Conservation (phyloP, 2,797 vertebrate genomes). For the Clarias platycephalus region DNA sequence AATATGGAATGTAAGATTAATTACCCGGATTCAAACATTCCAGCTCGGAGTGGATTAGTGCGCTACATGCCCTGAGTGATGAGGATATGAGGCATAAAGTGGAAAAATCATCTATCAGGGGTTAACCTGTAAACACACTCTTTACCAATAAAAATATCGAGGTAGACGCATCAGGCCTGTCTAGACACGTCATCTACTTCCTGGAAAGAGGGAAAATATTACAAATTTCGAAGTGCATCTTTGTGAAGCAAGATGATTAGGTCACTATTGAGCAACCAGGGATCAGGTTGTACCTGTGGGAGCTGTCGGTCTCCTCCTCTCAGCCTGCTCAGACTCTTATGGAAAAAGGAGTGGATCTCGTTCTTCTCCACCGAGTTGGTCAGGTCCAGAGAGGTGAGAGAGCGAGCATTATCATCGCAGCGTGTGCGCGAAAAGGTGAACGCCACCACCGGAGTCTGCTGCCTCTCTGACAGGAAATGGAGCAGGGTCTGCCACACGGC, state of each 20-base stretch:
- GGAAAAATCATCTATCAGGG: not conserved
- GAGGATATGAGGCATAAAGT: not conserved
- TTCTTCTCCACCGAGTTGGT: slow-evolving; percentile 84
- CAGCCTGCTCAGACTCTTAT: slow-evolving; percentile 85
- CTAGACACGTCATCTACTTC: not conserved
- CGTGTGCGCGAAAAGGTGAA: slow-evolving; percentile 91
- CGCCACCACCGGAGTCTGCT: slow-evolving; percentile 88
- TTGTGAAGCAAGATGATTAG: not conserved
- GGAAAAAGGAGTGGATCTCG: slow-evolving; percentile 88
- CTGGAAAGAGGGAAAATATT: not conserved
- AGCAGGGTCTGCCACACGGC: slow-evolving; percentile 86
- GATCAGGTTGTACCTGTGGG: slow-evolving; percentile 65
- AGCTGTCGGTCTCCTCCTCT: slow-evolving; percentile 85
- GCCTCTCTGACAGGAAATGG: slow-evolving; percentile 80
- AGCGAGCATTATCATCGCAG: slow-evolving; percentile 87
- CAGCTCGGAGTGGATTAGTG: not conserved
- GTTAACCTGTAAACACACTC: too few relatives aligned
- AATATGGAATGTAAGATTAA: not conserved
- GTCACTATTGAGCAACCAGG: not conserved
- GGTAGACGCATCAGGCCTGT: not conserved
- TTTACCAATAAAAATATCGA: not conserved
- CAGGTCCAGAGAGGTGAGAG: slow-evolving; percentile 83
- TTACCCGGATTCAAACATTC: not conserved
- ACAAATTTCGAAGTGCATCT: not conserved
- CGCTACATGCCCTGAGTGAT: not conserved